Base-by-base conservation (phyloP, 1,140 invertebrate genomes). In the Drosophila jambulina region DNA sequence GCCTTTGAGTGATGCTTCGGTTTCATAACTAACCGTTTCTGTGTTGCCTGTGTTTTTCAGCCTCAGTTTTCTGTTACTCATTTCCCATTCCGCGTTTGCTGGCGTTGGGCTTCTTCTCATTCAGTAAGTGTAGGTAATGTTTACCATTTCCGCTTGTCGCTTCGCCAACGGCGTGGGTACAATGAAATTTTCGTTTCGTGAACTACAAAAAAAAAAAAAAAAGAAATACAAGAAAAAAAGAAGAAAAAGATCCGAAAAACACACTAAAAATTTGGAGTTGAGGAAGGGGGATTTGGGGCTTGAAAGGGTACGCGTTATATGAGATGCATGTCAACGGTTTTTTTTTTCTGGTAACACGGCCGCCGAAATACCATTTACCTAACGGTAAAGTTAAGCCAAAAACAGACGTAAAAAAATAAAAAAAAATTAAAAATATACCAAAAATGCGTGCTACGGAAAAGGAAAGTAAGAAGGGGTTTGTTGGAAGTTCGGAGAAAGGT, bases 101-200 rank as follows among this genome's bases (percentile, higher is more conserved):
- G 46, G 25, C 42, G 32, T 17, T 23, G 53, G 56, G 56, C 67
- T 72, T 72, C 70, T 60, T 72, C 70, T 72, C 72, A 72, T 72
- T 72, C 70, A 38, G 79, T 86, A 86, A 86, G 82, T 86, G 80
- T 86, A 87, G 82, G 83, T 88, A 85, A 91, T 88, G 81, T 84
- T 91, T 87, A 91, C 87, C 82, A 88, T 87, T 91, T 91, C 80
- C 84, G 85, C 75, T 90, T 91, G 81, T 79, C 84, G 80, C 69
- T 91, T 77, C 75, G 82, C 67, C 82, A 70, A 72, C 72, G 64
- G 82, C 82, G 80, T 86, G 82, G 82, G 80, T 86, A 86, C 75
- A 85, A 85, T 87, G 80, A 87, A 87, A 78, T 85, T 80, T 69
- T 88, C 79, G 81, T 74, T 72, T 72, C 69, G 45, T 72, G 54